Conservation (phyloP, 2,113 vertebrate species). For the Corythaixoides concolor region DNA sequence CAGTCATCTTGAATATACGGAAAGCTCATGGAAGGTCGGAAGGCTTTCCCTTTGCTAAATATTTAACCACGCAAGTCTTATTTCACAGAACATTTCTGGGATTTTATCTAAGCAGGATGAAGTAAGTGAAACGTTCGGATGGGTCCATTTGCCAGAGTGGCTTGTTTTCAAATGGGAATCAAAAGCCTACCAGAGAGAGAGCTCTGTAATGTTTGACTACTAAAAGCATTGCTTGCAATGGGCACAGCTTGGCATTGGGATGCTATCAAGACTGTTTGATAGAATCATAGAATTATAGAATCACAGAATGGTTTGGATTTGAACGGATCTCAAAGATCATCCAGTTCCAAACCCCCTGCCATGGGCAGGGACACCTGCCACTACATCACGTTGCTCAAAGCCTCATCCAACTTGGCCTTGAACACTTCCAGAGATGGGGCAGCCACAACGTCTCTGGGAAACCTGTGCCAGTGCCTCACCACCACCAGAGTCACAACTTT, state of each 20-base stretch:
- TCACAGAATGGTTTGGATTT: too few relatives aligned
- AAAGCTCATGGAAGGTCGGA: fast-evolving
- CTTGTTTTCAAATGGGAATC: neutral
- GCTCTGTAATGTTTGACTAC: slow-evolving; percentile 19
- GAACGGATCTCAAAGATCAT: too few relatives aligned
- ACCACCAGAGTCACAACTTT: too few relatives aligned
- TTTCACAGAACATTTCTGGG: slow-evolving; percentile 18
- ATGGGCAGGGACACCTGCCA: too few relatives aligned
- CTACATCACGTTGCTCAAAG: too few relatives aligned
- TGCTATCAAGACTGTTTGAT: neutral
- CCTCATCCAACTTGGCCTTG: too few relatives aligned
- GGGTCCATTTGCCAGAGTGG: slow-evolving; percentile 16
- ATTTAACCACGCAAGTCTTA: slow-evolving; percentile 44
- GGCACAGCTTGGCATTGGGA: neutral
- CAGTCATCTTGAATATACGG: neutral
- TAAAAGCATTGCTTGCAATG: neutral
- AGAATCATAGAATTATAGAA: too few relatives aligned
- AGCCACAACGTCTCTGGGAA: too few relatives aligned
- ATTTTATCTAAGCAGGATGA: neutral
- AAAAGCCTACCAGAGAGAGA: neutral
- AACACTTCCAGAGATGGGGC: too few relatives aligned
- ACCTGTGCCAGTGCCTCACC: too few relatives aligned
- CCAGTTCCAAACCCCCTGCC: too few relatives aligned
- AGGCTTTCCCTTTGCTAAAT: slow-evolving; percentile 44
- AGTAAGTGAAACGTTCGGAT: neutral